Conservation (phyloP, 2,113 vertebrate genomes). For the Cathartes aura region DNA sequence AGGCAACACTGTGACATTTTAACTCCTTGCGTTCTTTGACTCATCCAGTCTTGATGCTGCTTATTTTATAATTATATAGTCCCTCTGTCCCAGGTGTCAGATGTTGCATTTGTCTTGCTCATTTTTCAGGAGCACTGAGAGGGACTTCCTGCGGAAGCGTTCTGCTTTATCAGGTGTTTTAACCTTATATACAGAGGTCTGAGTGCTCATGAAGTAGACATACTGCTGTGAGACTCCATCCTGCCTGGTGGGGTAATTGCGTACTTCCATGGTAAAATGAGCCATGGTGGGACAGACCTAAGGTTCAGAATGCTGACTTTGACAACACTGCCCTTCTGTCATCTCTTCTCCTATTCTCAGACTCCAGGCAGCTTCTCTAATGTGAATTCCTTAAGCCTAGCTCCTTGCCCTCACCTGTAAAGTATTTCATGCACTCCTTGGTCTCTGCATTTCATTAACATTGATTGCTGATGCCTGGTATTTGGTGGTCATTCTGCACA, state of each 20-base stretch:
- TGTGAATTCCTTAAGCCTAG: neutral
- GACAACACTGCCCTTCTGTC: neutral
- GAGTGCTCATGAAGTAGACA: neutral
- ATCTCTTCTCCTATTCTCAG: neutral
- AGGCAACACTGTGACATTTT: neutral
- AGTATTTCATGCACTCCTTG: neutral
- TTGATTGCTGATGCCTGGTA: neutral
- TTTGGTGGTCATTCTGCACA: neutral
- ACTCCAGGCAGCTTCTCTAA: neutral
- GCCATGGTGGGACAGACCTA: neutral
- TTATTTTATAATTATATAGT: neutral
- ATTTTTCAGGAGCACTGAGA: neutral
- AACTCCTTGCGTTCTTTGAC: neutral
- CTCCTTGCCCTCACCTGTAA: neutral
- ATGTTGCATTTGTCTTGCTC: neutral
- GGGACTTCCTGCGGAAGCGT: neutral
- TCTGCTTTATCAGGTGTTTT: neutral
- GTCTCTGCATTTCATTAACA: neutral
- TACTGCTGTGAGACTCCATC: neutral
- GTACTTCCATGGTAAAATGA: neutral
- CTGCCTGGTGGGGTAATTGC: neutral
- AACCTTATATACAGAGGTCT: neutral
- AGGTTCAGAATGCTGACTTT: neutral
- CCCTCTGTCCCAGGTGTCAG: neutral
- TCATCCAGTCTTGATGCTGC: neutral